Conservation (phyloP, 2,888 invertebrate species). For the Latheticus oryzae region DNA sequence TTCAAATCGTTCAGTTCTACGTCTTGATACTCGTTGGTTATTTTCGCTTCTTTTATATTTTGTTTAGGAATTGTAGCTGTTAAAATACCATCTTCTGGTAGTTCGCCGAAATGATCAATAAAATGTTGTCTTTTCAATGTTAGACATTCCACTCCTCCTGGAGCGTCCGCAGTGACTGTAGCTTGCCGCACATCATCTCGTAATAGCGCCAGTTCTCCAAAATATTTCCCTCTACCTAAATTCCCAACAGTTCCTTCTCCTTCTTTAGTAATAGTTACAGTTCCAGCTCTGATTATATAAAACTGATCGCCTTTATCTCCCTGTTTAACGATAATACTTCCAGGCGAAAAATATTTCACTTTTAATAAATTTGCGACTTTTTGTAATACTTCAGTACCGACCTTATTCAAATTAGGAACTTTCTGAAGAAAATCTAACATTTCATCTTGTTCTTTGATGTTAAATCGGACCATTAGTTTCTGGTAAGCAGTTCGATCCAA, state of each 20-base stretch:
- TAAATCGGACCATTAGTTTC: conserved; percentile 88
- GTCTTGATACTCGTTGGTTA: conserved; percentile 70
- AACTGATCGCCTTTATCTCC: conserved; percentile 90
- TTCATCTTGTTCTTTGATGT: conserved; percentile 85
- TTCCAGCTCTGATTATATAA: conserved; percentile 88
- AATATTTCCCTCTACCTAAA: conserved; percentile 81
- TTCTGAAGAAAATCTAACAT: conserved; percentile 85
- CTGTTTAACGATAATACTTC: conserved; percentile 82
- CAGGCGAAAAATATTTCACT: conserved; percentile 85
- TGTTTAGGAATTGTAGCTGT: conserved; percentile 44
- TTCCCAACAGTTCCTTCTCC: conserved; percentile 71
- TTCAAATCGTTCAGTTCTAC: conserved; percentile 83
- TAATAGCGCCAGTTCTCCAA: conserved; percentile 87
- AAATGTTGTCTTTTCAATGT: conserved; percentile 84
- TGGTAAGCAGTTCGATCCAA: conserved; percentile 88
- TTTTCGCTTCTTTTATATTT: conserved; percentile 28
- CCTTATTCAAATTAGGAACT: conserved; percentile 80
- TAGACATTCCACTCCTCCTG: conserved; percentile 83
- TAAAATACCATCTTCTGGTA: conserved; percentile 71
- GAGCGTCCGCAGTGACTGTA: conserved; percentile 84
- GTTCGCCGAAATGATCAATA: conserved; percentile 83
- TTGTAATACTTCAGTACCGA: conserved; percentile 76
- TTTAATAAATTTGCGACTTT: conserved; percentile 89
- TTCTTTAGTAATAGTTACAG: conserved; percentile 78
- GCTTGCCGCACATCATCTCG: conserved; percentile 83